These are phyloP conservation scores for Moxostoma hubbsi DNA, from an alignment of 2,797 vertebrate genomes.

Conservation along the genomic window DNA sequence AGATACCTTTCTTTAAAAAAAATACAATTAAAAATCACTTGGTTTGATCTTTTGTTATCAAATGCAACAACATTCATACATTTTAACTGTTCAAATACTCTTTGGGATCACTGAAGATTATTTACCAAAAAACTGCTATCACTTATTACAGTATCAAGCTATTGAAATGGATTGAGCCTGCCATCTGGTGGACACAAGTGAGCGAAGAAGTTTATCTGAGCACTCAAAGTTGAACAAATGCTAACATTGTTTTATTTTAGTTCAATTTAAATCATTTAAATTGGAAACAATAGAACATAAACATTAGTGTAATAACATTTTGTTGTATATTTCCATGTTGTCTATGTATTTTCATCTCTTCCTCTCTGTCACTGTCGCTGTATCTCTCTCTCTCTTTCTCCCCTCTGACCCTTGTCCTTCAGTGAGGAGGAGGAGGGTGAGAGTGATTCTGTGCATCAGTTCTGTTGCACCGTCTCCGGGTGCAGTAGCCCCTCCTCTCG, in stretches of 20 bases:
- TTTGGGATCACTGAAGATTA: no score
- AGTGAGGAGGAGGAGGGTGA: conserved; percentile 70
- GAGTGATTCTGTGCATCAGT: conserved; percentile 78
- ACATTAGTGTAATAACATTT: neutral
- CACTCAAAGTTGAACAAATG: neutral
- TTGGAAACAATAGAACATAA: neutral
- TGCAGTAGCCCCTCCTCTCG: conserved; percentile 82
- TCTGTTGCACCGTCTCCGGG: conserved; percentile 81
- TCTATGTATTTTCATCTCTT: conserved; percentile 25
- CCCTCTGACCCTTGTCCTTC: conserved; percentile 56
- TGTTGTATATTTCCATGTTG: conserved; percentile 12
- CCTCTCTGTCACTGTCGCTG: conserved; percentile 36
- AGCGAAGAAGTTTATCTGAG: neutral
- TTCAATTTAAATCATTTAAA: neutral
- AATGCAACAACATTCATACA: no score
- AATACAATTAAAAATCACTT: no score
- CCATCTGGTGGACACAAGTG: conserved; percentile 53
- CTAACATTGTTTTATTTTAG: neutral
- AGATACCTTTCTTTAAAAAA: no score
- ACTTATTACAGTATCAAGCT: no score
- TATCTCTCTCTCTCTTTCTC: conserved; percentile 41
- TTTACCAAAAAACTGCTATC: neutral
- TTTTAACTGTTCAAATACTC: no score
- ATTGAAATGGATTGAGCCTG: conserved; percentile 43
- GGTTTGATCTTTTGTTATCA: no score